Base-by-base conservation (phyloP, 2,888 invertebrate species). In the Drosophila antonietae region DNA sequence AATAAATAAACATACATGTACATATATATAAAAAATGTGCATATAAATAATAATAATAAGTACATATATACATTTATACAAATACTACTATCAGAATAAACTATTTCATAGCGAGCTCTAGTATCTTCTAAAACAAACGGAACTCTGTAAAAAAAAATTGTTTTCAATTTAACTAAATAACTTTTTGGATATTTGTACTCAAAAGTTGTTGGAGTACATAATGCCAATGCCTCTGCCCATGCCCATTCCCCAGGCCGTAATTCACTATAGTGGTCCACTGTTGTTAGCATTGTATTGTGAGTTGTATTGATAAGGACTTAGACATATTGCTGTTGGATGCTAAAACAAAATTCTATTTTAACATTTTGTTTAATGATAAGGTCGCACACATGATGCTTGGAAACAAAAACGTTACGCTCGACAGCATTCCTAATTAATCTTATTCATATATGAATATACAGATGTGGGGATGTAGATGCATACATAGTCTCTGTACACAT, bases 351-450 rank as follows among this genome's bases (percentile, higher is more conserved):
- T 76, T 72, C 41, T 72, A 68, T 77, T 67, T 80, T 59, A 41
- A 64, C 49, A 76, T 75, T 65, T 65, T 18, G 49, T 55, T 18
- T 0, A 28, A 62, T 47, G 80, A 77, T 77, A 80, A 77, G 77
- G 67, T 33, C 33, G 43, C 41, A 67, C 33, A 75, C 23, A 52
- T 39, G 44, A 44, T 59, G 78, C 81, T 51, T 80, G 78, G 81
- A 78, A 78, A 80, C 77, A 77, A 51, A 75, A 75, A 44, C 57
- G 69, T 69, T 43, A 62, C 65, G 62, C 63, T 63, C 66, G 66
- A 67, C 66, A 62, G 61, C 53, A 61, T 61, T 80, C 33, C 23
- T 58, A 76, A 71, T 71, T 64, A 77, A 80, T 77, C 80, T 64
- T 31, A 33, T 41, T 58, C 28, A 39, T 35, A 18, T n/a, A 56